phyloP scores from a whole-genome alignment of 2,113 vertebrate genomes.

The Galemys pyrenaicus region DNA sequence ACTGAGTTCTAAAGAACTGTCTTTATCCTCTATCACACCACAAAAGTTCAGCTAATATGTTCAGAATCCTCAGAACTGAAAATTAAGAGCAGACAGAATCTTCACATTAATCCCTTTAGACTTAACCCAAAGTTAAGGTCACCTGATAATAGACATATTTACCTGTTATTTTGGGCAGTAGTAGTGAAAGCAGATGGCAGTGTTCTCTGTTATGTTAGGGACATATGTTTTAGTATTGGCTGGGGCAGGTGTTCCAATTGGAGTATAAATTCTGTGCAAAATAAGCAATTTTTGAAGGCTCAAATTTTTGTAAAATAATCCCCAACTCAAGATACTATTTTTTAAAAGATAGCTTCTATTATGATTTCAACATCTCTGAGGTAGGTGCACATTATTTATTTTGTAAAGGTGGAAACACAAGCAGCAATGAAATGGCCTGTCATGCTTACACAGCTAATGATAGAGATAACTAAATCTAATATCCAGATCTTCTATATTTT shows the following conservation, averaged over 20 bases:
- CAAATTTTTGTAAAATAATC: slow-evolving; percentile 26
- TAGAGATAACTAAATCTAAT: neutral
- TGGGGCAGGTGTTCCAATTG: neutral
- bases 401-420: neutral
- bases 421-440: neutral
- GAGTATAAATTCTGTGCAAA: neutral
- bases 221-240: neutral
- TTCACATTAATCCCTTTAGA: neutral
- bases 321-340: neutral
- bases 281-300: neutral
- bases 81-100: neutral
- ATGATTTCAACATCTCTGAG: neutral
- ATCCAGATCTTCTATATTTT: neutral
- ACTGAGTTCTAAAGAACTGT: neutral
- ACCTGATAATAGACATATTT: neutral
- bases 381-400: neutral
- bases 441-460: neutral
- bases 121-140: neutral
- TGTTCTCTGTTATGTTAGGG: neutral
- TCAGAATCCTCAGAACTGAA: neutral
- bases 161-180: neutral
- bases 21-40: neutral
- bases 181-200: neutral
- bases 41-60: neutral
- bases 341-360: slow-evolving; percentile 31